These are phyloP conservation scores for Carposina sasakii DNA, from an alignment of 1,140 invertebrate species.

Conservation along the genomic window DNA sequence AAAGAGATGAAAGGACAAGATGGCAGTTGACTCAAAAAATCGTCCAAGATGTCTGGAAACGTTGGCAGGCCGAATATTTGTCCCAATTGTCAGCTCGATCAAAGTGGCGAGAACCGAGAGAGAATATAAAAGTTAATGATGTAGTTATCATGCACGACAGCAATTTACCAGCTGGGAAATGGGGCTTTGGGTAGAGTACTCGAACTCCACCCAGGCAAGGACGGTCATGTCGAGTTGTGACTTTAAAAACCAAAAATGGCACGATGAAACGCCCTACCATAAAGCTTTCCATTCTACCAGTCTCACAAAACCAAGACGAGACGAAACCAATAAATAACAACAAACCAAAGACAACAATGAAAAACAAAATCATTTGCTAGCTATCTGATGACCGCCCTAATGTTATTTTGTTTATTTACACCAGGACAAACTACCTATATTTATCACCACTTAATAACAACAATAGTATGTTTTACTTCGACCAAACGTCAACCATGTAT, in stretches of 20 bases:
- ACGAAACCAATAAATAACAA: neutral
- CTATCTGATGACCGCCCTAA: neutral
- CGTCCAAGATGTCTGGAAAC: too few relatives aligned
- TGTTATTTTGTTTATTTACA: neutral
- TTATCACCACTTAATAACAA: neutral
- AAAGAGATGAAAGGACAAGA: too few relatives aligned
- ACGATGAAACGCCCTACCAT: slow-evolving; percentile 13
- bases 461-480: slow-evolving; percentile 8
- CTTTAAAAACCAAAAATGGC: slow-evolving; percentile 25
- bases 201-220: slow-evolving; percentile 33
- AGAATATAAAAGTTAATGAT: slow-evolving; percentile 8
- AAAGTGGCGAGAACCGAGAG: too few relatives aligned
- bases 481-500: slow-evolving; percentile 19
- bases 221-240: slow-evolving; percentile 40
- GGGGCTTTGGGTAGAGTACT: slow-evolving; percentile 39
- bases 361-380: neutral
- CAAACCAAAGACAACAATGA: neutral
- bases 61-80: too few relatives aligned
- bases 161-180: slow-evolving; percentile 33
- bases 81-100: too few relatives aligned
- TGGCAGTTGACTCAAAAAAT: too few relatives aligned
- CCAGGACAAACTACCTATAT: neutral
- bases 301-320: neutral
- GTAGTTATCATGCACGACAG: slow-evolving; percentile 38
- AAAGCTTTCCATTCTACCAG: slow-evolving; percentile 1